phyloP scores from a whole-genome alignment of 2,113 vertebrate genomes.

The Neolamprologus fasciatus region DNA sequence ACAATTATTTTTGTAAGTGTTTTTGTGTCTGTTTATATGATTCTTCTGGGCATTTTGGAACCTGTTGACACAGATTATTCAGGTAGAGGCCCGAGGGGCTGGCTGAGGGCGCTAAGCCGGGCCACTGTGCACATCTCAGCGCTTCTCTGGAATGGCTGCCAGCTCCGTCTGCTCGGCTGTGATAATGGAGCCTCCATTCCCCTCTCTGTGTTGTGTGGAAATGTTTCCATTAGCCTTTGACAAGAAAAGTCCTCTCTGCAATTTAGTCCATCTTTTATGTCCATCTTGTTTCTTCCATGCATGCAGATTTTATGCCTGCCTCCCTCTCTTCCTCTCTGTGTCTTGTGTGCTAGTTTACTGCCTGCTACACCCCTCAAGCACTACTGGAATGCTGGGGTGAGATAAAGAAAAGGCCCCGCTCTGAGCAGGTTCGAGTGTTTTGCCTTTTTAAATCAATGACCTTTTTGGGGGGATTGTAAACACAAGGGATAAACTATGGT shows the following conservation, averaged over 20 bases:
- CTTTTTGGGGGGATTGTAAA: constrained; percentile 66
- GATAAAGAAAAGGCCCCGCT: constrained; percentile 66
- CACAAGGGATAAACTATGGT: constrained; percentile 58
- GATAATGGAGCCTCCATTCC: constrained; percentile 73
- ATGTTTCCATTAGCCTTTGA: constrained; percentile 79
- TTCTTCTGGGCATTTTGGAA: constrained; percentile 68
- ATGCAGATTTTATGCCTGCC: constrained; percentile 72
- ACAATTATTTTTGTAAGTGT: constrained; percentile 66
- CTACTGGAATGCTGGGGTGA: constrained; percentile 61
- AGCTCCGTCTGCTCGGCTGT: constrained; percentile 73
- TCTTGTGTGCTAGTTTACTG: constrained; percentile 44
- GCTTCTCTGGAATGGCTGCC: constrained; percentile 69
- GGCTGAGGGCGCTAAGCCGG: constrained; percentile 66
- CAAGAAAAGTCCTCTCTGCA: constrained; percentile 74
- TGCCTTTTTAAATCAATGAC: constrained; percentile 68
- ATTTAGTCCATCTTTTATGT: constrained; percentile 77
- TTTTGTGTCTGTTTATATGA: constrained; percentile 53
- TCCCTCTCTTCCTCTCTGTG: constrained; percentile 45
- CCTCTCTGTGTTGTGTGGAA: constrained; percentile 70
- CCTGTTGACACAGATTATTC: constrained; percentile 79
- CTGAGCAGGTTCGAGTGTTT: constrained; percentile 69
- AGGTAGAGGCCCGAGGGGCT: constrained; percentile 70
- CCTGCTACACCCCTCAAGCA: constrained; percentile 59
- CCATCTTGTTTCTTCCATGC: constrained; percentile 76
- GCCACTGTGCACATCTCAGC: constrained; percentile 68